These are phyloP conservation scores for Hydrozoanthus gracilis DNA, from an alignment of 92 coral and sea anemone species.

Conservation along the genomic window DNA sequence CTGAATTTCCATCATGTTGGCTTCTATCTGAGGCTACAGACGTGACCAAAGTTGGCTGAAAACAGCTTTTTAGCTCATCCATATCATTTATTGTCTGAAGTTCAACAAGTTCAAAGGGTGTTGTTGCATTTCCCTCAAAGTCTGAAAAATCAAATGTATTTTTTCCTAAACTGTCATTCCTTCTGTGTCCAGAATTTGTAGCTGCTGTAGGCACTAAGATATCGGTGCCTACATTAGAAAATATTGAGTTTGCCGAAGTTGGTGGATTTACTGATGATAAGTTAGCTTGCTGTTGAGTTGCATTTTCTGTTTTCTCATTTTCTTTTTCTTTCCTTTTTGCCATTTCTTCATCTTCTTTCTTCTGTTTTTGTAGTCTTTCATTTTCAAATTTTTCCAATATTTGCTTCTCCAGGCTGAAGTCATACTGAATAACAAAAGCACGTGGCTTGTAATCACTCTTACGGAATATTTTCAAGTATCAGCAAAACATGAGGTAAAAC, in stretches of 20 bases:
- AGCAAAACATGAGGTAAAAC: too few relatives aligned
- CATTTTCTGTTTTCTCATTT: conserved; percentile 54
- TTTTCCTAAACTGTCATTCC: conserved; percentile 79
- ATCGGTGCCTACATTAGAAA: conserved; percentile 86
- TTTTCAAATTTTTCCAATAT: conserved; percentile 74
- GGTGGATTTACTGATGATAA: conserved; percentile 47
- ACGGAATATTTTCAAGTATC: too few relatives aligned
- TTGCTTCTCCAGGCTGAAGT: conserved; percentile 81
- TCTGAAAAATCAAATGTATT: conserved; percentile 89
- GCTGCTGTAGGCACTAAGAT: conserved; percentile 90
- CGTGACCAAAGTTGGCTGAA: conserved; percentile 62
- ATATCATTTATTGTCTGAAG: conserved; percentile 93
- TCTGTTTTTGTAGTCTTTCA: conserved; percentile 56
- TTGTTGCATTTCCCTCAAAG: conserved; percentile 87
- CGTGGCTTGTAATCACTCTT: too few relatives aligned
- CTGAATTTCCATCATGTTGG: conserved; percentile 5
- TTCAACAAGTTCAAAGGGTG: conserved; percentile 98
- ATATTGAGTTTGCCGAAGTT: conserved; percentile 42
- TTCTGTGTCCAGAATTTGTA: conserved; percentile 69
- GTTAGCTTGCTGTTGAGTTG: conserved; percentile 13
- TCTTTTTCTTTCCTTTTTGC: conserved; percentile 43
- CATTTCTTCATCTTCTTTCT: conserved; percentile 56
- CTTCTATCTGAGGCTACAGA: conserved; percentile 10
- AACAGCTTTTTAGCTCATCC: conserved; percentile 92
- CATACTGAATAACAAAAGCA: conserved; percentile 73